These are phyloP conservation scores for Oxytorus armatus DNA, from an alignment of 2,888 invertebrate genomes.

Conservation along the genomic window DNA sequence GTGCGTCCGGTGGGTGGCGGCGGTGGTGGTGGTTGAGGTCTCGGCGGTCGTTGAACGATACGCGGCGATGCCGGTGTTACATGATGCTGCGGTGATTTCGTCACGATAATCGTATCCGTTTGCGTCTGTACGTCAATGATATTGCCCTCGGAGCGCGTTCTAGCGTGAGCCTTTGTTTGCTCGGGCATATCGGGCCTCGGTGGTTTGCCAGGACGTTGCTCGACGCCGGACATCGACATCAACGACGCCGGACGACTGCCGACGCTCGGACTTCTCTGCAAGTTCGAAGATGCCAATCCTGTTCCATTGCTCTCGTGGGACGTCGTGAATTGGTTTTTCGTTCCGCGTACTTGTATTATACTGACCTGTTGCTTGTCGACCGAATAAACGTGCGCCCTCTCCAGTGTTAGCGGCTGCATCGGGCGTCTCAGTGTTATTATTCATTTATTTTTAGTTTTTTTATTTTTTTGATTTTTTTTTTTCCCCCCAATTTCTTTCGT, in stretches of 20 bases:
- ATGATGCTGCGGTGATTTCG: conserved; percentile 75
- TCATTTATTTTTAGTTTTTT: conserved; percentile 23
- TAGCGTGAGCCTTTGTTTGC: conserved; percentile 78
- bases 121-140: conserved; percentile 86
- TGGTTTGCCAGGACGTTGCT: conserved; percentile 78
- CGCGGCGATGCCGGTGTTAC: conserved; percentile 81
- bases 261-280: conserved; percentile 84
- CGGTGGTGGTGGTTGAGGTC: conserved; percentile 83
- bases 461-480: conserved; percentile 5
- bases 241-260: conserved; percentile 82
- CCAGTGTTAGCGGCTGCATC: conserved; percentile 85
- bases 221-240: conserved; percentile 78
- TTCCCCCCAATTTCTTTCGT: not conserved
- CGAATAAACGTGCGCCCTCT: conserved; percentile 89
- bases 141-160: conserved; percentile 87
- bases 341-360: conserved; percentile 87
- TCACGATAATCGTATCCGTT: conserved; percentile 78
- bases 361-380: conserved; percentile 92
- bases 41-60: conserved; percentile 78
- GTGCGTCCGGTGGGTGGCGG: conserved; percentile 79
- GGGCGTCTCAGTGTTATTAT: conserved; percentile 67
- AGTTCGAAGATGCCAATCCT: conserved; percentile 78
- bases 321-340: conserved; percentile 64
- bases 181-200: conserved; percentile 75
- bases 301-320: conserved; percentile 80